Evolutionary conservation across 2,888 invertebrate species (phyloP).

Genomic region (Sinodicranocentrus sp.): DNA sequence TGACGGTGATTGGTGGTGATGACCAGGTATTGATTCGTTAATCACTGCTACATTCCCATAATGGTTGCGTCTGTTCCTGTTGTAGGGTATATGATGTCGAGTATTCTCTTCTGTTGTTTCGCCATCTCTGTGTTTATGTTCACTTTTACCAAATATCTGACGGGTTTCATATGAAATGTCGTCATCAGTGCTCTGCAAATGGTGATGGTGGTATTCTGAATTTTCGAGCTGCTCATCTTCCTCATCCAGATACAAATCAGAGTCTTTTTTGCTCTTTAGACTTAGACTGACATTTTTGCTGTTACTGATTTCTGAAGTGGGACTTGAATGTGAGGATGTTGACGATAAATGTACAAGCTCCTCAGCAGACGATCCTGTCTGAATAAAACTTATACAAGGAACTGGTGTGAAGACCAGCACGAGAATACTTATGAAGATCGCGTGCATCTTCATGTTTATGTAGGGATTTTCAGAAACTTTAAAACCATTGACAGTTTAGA

Average conservation of each 20-base stretch:
- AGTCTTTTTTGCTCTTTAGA: not conserved
- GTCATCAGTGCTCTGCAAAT: no score
- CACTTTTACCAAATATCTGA: no score
- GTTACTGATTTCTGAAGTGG: not conserved
- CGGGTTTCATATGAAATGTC: no score
- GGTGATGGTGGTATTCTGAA: no score
- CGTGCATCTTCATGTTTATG: no score
- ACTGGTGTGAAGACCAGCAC: not conserved
- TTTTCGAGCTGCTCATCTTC: constrained; percentile 18
- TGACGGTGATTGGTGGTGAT: not conserved
- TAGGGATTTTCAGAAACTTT: no score
- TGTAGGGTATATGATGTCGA: no score
- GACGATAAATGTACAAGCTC: constrained; percentile 21
- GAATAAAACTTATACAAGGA: constrained; percentile 31
- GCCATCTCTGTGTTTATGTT: no score
- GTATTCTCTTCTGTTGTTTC: no score
- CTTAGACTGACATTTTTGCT: not conserved
- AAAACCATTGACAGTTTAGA: no score
- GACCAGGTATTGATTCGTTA: not conserved
- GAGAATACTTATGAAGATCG: constrained; percentile 20
- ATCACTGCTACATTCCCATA: not conserved
- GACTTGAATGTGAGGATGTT: not conserved
- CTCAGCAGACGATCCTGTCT: constrained; percentile 35
- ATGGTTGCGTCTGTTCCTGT: no score
- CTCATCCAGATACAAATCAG: not conserved